A percentile compares a stretch with the other conserved stretches of the same genome.
Evolutionary conservation across 2,888 invertebrate species (phyloP).

Genomic region (Eilema caniola): DNA sequence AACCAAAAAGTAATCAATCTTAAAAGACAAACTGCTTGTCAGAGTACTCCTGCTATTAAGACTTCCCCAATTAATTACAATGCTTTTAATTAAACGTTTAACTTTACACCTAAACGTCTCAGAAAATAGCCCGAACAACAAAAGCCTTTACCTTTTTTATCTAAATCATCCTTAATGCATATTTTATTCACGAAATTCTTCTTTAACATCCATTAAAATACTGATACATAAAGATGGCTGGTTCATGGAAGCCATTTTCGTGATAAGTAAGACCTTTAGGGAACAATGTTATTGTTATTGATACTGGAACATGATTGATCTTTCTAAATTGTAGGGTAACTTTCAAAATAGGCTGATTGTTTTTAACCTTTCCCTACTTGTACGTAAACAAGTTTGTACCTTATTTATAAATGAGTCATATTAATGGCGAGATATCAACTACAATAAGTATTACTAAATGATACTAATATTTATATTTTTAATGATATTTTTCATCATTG

Average conservation of each 20-base stretch:
- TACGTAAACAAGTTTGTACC: too few relatives aligned
- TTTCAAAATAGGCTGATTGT: not conserved
- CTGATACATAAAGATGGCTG: constrained; percentile 6
- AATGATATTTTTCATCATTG: too few relatives aligned
- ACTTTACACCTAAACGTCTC: not conserved
- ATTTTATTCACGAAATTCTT: constrained; percentile 8
- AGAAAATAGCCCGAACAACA: not conserved
- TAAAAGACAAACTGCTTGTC: not conserved
- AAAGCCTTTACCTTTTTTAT: not conserved
- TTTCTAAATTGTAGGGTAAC: not conserved
- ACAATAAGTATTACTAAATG: too few relatives aligned
- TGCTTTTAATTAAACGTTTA: not conserved
- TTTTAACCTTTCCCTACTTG: not conserved
- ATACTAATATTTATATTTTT: too few relatives aligned
- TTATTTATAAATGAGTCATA: too few relatives aligned
- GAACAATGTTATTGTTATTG: constrained; percentile 17
- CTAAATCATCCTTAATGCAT: constrained; percentile 10
- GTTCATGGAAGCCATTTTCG: constrained; percentile 14
- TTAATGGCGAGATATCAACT: too few relatives aligned
- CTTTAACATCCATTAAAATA: constrained; percentile 11
- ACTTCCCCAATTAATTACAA: not conserved
- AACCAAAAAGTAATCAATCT: not conserved
- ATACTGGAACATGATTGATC: constrained; percentile 18
- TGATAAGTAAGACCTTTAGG: constrained; percentile 15
- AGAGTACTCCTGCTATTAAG: not conserved